phyloP scores from a whole-genome alignment of 1,140 invertebrate species.

The Temnothorax curvispinosus region DNA sequence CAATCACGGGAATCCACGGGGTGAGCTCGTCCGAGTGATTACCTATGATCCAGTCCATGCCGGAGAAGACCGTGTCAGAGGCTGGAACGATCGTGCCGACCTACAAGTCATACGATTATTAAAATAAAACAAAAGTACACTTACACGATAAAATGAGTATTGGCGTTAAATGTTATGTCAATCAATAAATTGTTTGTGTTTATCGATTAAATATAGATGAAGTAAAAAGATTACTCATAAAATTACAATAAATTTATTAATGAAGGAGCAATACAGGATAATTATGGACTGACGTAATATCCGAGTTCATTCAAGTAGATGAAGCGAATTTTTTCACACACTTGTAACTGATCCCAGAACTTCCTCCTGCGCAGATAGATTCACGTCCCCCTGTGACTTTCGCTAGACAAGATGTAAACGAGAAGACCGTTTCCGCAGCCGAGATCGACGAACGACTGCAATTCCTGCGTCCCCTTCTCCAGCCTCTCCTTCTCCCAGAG shows the following conservation, averaged over 20 bases:
- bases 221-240: slow-evolving; percentile 31
- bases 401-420: slow-evolving; percentile 93
- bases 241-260: background rate
- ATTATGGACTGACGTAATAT: background rate
- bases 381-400: slow-evolving; percentile 94
- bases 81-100: slow-evolving; percentile 90
- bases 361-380: slow-evolving; percentile 95
- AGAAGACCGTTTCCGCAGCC: slow-evolving; percentile 99
- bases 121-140: background rate
- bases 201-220: background rate
- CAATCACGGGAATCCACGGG: slow-evolving; percentile 98
- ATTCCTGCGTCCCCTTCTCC: slow-evolving; percentile 79
- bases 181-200: background rate
- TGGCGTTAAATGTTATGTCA: background rate
- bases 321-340: slow-evolving; percentile 78
- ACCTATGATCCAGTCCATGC: slow-evolving; percentile 97
- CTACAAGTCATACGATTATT: slow-evolving; percentile 77
- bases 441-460: slow-evolving; percentile 95
- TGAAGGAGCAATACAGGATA: background rate
- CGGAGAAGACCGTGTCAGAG: slow-evolving; percentile 89
- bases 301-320: background rate
- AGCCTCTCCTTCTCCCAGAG: slow-evolving; percentile 89
- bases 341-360: slow-evolving; percentile 92
- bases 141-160: slow-evolving; percentile 41
- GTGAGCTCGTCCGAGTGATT: slow-evolving; percentile 99